Conservation (phyloP, 2,113 vertebrate genomes). For the Aramus guarauna region DNA sequence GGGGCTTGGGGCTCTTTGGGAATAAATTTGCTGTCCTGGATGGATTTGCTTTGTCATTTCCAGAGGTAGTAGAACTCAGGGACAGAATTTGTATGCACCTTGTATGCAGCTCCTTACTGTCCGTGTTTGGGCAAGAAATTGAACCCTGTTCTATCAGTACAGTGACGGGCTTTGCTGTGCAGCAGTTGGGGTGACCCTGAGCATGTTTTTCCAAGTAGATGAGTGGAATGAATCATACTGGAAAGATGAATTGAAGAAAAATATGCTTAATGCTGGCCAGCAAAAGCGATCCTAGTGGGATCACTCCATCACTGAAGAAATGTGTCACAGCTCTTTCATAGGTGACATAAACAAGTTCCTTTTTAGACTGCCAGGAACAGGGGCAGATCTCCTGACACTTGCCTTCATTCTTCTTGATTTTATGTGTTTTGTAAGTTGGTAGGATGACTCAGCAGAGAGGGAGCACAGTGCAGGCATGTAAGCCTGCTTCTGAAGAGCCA, state of each 20-base stretch:
- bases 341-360: background rate
- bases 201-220: background rate
- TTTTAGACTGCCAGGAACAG: background rate
- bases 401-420: background rate
- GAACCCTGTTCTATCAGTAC: background rate
- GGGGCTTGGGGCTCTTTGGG: background rate
- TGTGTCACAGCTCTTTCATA: background rate
- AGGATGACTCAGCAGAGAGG: conserved; percentile 6
- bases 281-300: background rate
- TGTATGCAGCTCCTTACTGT: background rate
- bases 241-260: background rate
- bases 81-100: background rate
- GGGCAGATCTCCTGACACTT: background rate
- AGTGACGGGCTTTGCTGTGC: background rate
- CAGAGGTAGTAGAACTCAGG: background rate
- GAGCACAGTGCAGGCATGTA: background rate
- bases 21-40: background rate
- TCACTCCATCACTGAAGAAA: background rate
- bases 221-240: background rate
- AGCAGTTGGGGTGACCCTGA: background rate
- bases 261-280: background rate
- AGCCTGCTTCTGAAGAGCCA: background rate
- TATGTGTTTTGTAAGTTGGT: background rate
- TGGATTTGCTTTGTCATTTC: background rate
- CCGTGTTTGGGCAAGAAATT: background rate